Conservation (phyloP, 2,888 invertebrate genomes). For the Lissocephala sabroskyi region DNA sequence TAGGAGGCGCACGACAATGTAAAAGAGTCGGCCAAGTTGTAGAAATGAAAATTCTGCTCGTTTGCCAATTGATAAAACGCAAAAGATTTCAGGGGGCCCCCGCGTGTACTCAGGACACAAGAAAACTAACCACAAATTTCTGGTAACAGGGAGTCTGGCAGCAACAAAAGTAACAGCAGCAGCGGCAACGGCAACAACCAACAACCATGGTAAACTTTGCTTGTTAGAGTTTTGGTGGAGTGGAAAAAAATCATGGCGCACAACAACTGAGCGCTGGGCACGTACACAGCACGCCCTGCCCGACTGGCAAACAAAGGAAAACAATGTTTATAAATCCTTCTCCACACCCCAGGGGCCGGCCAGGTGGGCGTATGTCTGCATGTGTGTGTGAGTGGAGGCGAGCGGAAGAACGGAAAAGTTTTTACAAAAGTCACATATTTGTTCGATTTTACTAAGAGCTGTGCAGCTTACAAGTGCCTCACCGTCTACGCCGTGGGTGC, state of each 20-base stretch:
- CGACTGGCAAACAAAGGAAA: too few species aligned
- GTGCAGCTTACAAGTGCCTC: conserved; percentile 45
- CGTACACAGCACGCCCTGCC: neutral
- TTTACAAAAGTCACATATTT: conserved; percentile 50
- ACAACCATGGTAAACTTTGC: conserved; percentile 39
- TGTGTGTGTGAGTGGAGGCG: too few species aligned
- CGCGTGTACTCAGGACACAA: neutral
- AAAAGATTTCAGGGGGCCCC: too few species aligned
- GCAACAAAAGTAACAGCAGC: too few species aligned
- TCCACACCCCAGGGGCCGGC: too few species aligned
- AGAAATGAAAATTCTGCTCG: neutral
- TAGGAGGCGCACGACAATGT: too few species aligned
- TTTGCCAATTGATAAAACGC: neutral
- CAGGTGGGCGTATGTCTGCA: too few species aligned
- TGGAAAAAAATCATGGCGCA: conserved; percentile 40
- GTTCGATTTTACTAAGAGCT: conserved; percentile 52
- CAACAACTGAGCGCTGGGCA: conserved; percentile 5
- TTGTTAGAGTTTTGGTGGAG: conserved; percentile 46
- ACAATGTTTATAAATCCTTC: too few species aligned
- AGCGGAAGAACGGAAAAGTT: conserved; percentile 27
- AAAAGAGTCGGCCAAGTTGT: too few species aligned
- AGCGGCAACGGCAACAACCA: too few species aligned
- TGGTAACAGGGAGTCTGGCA: too few species aligned
- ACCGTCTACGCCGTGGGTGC: conserved; percentile 19
- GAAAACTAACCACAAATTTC: too few species aligned